Percentiles rank a stretch among this genome's conserved stretches.
These are phyloP conservation scores for Corella eumyota DNA, from an alignment of 23 tunicate species.

Conservation along the genomic window DNA sequence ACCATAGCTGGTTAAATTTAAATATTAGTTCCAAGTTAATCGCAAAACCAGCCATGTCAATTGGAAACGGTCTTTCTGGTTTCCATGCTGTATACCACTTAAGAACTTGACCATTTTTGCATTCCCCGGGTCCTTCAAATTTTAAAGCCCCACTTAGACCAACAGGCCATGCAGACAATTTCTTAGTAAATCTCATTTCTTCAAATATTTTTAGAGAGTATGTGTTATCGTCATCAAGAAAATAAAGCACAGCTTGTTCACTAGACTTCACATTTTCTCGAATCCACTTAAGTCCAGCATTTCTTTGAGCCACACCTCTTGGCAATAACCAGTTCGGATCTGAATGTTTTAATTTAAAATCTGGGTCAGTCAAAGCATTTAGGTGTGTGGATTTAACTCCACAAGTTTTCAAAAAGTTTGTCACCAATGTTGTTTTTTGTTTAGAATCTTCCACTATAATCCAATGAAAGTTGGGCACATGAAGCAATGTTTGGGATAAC, in stretches of 20 bases:
- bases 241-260: constrained; percentile 49
- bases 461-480: constrained; percentile 91
- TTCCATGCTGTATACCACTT: constrained; percentile 91
- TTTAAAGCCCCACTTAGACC: constrained; percentile 79
- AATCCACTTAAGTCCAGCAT: constrained; percentile 63
- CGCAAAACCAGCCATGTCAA: constrained; percentile 99
- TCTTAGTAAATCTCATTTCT: constrained; percentile 67
- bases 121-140: constrained; percentile 82
- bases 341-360: constrained; percentile 41
- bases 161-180: constrained; percentile 87
- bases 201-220: constrained; percentile 64
- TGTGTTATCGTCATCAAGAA: constrained; percentile 94
- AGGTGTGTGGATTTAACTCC: constrained; percentile 64
- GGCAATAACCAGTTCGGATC: constrained; percentile 95
- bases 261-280: constrained; percentile 29
- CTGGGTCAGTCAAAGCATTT: constrained; percentile 48
- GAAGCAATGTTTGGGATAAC: constrained; percentile 71
- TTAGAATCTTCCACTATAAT: constrained; percentile 88
- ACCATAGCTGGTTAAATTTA: constrained; percentile 26
- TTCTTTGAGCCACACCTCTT: constrained; percentile 91
- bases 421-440: constrained; percentile 44
- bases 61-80: constrained; percentile 91
- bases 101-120: constrained; percentile 59
- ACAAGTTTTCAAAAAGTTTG: constrained; percentile 38
- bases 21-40: constrained; percentile 53